Evolutionary conservation across 2,113 vertebrate genomes (phyloP).

Genomic region (Pterophyllum scalare): DNA sequence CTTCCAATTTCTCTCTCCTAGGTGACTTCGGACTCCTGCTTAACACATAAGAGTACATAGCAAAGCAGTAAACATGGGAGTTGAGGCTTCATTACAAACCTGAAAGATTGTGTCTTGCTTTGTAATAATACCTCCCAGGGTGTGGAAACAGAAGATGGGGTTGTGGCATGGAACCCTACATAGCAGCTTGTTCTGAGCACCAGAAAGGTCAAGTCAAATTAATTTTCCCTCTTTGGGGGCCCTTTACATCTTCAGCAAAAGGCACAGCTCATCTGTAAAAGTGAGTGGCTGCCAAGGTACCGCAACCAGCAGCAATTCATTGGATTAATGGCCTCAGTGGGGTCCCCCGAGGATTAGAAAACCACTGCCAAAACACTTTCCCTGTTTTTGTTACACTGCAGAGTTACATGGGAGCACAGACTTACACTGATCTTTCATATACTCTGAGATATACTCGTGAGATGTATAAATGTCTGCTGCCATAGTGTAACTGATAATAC

Average conservation of each 20-base stretch:
- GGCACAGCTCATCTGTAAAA: conserved; percentile 42
- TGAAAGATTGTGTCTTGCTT: conserved; percentile 10
- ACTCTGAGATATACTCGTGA: neutral
- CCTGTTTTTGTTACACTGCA: conserved; percentile 37
- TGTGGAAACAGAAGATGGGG: neutral
- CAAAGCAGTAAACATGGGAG: neutral
- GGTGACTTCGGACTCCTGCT: conserved; percentile 17
- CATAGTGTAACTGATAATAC: neutral
- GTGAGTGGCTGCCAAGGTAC: conserved; percentile 49
- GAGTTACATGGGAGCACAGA: conserved; percentile 2
- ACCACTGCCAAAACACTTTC: conserved; percentile 40
- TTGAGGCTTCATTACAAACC: conserved; percentile 17
- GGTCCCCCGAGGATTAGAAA: conserved; percentile 8
- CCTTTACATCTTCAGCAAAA: conserved; percentile 30
- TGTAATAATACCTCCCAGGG: conserved; percentile 18
- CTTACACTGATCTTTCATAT: conserved; percentile 19
- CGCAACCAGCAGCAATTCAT: conserved; percentile 51
- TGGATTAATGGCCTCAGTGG: conserved; percentile 45
- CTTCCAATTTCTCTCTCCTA: neutral
- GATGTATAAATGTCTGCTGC: neutral
- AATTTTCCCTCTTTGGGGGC: conserved; percentile 41
- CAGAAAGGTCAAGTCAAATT: conserved; percentile 59
- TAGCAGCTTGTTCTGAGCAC: conserved; percentile 52
- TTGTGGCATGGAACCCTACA: conserved; percentile 18
- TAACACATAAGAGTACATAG: conserved; percentile 7